Percentiles rank a stretch among this genome's conserved stretches.
Evolutionary conservation across 2,113 vertebrate species (phyloP).

Genomic region (Hystrix brachyura): DNA sequence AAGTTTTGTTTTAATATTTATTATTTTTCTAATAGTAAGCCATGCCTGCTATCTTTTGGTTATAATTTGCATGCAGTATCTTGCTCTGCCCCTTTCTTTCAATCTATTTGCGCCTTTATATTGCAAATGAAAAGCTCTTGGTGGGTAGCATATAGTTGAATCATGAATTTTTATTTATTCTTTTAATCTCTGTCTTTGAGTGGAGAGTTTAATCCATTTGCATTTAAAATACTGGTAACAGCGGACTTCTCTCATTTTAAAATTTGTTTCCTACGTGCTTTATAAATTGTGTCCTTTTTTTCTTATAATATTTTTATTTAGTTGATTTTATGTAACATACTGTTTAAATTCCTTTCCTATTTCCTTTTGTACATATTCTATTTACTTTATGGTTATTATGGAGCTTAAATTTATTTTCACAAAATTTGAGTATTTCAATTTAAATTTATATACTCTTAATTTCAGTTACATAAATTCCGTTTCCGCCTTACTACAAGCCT

Average conservation of each 20-base stretch:
- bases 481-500: neutral
- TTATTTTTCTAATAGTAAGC: neutral
- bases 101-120: neutral
- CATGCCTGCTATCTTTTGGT: neutral
- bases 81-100: neutral
- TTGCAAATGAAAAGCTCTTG: neutral
- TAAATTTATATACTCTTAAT: neutral
- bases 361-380: neutral
- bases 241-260: neutral
- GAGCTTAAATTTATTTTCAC: neutral
- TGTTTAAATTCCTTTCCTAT: neutral
- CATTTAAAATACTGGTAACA: neutral
- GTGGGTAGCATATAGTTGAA: neutral
- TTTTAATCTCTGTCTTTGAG: neutral
- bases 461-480: neutral
- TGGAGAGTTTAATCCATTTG: neutral
- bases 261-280: neutral
- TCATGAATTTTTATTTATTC: neutral
- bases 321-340: neutral
- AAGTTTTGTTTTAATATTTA: neutral
- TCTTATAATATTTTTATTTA: neutral
- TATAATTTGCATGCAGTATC: neutral
- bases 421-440: neutral
- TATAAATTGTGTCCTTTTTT: neutral
- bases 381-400: neutral